These are phyloP conservation scores for Prorops nasuta DNA, from an alignment of 1,140 invertebrate genomes.

Conservation along the genomic window DNA sequence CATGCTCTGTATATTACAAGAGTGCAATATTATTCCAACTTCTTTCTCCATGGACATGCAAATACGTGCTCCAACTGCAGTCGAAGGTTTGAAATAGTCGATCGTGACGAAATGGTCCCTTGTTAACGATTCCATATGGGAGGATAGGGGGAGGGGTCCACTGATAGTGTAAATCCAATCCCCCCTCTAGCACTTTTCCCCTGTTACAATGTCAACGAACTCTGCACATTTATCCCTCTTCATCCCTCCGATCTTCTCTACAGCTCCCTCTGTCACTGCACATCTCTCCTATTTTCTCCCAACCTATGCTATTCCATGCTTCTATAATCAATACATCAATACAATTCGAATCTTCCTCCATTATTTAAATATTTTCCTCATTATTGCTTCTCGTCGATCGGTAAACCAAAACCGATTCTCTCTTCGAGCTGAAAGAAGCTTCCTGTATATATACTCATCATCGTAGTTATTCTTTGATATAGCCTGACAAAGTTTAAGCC, in stretches of 20 bases:
- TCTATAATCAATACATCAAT: too few relatives aligned
- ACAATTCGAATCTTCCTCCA: too few relatives aligned
- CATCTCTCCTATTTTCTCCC: neutral
- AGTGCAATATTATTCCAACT: too few relatives aligned
- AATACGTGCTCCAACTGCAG: constrained; percentile 19
- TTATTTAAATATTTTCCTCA: too few relatives aligned
- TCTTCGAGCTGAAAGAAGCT: too few relatives aligned
- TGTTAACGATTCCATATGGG: constrained; percentile 23
- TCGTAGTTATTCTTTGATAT: too few relatives aligned
- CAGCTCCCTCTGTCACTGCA: neutral
- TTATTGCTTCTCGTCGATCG: too few relatives aligned
- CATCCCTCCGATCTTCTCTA: neutral
- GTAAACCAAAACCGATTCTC: too few relatives aligned
- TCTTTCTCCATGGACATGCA: constrained; percentile 18
- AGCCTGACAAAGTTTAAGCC: too few relatives aligned
- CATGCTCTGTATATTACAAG: too few relatives aligned
- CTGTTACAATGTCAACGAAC: constrained; percentile 15
- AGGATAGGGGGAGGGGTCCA: neutral
- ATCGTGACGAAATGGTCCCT: constrained; percentile 26
- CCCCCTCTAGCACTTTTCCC: neutral
- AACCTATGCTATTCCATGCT: too few relatives aligned
- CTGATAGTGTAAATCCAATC: constrained; percentile 8
- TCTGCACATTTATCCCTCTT: neutral
- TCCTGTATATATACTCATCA: too few relatives aligned
- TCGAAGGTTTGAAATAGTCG: constrained; percentile 25